Base-by-base conservation (phyloP, 2,888 invertebrate species). In the Chromoteleia sp. region DNA sequence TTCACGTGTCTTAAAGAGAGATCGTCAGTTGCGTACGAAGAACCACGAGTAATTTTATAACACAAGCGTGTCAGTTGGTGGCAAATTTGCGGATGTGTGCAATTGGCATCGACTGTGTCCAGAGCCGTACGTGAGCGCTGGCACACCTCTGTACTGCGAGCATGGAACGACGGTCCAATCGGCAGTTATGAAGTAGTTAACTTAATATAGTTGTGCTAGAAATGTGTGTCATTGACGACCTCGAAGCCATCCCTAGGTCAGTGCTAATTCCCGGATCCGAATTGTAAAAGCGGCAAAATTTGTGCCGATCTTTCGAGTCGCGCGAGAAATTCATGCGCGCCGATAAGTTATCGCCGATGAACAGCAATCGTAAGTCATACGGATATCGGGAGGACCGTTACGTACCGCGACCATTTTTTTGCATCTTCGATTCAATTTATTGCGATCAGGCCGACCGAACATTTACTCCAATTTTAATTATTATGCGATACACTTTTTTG, bases 41-140 rank as follows among this genome's bases (percentile, higher is more conserved):
- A 84, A 80, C 52, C 76, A 81, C 30, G 75, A 29, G 89, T 87
- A 88, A 89, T 87, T 89, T 88, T 87, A 87, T 89, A 86, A 89
- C 89, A 88, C 88, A 89, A 88, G 87, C 89, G 87, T 90, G 89
- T 85, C 89, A 87, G 89, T 89, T 90, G 90, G 88, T 86, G 87
- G 89, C 86, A 90, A 91, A 91, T 90, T 90, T 91, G 91, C 91
- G 91, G 91, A 91, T 91, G 91, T 89, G 84, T 88, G 88, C 91
- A 91, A 91, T 91, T 91, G 91, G 88, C 89, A 87, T 88, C 87
- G 88, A 76, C 78, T 74, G 63, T 70, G 68, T 68, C 63, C 74
- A 75, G 56, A 52, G 58, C 12, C 33, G 77, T 81, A 78, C 79
- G 79, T 82, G 78, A 75, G 67, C 59, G 33, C 77, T 19, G 61